Percentiles rank a stretch among this genome's conserved stretches.
Evolutionary conservation across 2,888 invertebrate genomes (phyloP).

Genomic region (Orchesellides sinensis): DNA sequence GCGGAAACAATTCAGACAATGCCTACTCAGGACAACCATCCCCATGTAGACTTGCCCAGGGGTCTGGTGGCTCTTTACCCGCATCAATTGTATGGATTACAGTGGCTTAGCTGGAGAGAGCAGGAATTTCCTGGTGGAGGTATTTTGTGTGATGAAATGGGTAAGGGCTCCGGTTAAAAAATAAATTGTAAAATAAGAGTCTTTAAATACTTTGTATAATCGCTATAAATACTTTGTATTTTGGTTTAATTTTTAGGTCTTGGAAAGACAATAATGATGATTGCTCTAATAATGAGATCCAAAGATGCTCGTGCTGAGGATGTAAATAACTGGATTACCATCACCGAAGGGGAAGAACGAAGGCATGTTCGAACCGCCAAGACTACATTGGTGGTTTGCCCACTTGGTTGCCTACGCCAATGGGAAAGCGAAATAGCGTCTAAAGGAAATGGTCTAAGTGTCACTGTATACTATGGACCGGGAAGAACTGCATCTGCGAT

Average conservation of each 20-base stretch:
- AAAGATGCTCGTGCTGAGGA: slow-evolving; percentile 2
- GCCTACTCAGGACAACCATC: slow-evolving; percentile 51
- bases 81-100: slow-evolving; percentile 90
- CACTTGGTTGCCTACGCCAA: slow-evolving; percentile 92
- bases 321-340: slow-evolving; percentile 25
- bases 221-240: background rate
- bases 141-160: slow-evolving; percentile 83
- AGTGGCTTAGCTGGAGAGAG: slow-evolving; percentile 95
- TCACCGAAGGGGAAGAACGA: slow-evolving; percentile 40
- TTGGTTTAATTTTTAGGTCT: slow-evolving; percentile 80
- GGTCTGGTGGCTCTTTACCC: slow-evolving; percentile 83
- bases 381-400: slow-evolving; percentile 94
- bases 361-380: slow-evolving; percentile 78
- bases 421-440: slow-evolving; percentile 90
- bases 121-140: slow-evolving; percentile 90
- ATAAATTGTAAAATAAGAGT: background rate
- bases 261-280: slow-evolving; percentile 91
- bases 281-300: slow-evolving; percentile 82
- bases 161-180: background rate
- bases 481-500: slow-evolving; percentile 80
- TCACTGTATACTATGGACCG: slow-evolving; percentile 88
- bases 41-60: background rate
- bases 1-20: slow-evolving; percentile 56
- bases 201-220: background rate
- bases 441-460: slow-evolving; percentile 83